Conservation (phyloP, 2,797 vertebrate species). For the Aratinga solstitialis region DNA sequence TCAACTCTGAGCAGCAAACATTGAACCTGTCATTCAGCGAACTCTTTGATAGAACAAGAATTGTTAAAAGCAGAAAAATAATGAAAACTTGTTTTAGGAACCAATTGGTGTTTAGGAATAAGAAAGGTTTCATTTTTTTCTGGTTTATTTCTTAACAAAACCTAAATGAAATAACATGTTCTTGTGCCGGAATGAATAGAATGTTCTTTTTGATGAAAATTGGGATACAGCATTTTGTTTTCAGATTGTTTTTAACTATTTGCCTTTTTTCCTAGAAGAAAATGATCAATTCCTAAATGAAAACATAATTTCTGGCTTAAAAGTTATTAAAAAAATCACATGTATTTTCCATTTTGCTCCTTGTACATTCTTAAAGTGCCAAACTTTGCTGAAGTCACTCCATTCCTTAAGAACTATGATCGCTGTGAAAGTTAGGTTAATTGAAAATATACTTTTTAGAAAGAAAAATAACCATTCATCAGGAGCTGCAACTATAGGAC, state of each 20-base stretch:
- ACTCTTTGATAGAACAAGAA: background rate
- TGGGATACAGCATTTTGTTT: background rate
- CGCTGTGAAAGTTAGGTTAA: background rate
- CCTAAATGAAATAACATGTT: background rate
- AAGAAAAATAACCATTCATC: background rate
- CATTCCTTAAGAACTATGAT: background rate
- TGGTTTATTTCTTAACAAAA: constrained; percentile 20
- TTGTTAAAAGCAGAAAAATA: constrained; percentile 27
- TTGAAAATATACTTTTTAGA: background rate
- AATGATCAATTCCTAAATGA: background rate
- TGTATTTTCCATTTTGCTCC: background rate
- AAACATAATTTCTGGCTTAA: background rate
- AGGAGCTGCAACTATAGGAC: background rate
- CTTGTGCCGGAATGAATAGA: background rate
- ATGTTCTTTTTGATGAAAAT: background rate
- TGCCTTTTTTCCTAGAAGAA: background rate
- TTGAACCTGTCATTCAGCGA: background rate
- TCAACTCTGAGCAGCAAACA: background rate
- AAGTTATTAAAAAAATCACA: background rate
- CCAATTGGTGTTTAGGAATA: background rate
- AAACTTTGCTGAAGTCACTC: background rate
- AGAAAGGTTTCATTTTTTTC: background rate
- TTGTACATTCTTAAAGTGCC: background rate
- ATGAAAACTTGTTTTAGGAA: background rate
- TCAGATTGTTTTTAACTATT: background rate